A percentile compares a stretch with the other conserved stretches of the same genome.
These are phyloP conservation scores for Polyommatus iphigenia DNA, from an alignment of 2,888 invertebrate genomes.

Conservation along the genomic window DNA sequence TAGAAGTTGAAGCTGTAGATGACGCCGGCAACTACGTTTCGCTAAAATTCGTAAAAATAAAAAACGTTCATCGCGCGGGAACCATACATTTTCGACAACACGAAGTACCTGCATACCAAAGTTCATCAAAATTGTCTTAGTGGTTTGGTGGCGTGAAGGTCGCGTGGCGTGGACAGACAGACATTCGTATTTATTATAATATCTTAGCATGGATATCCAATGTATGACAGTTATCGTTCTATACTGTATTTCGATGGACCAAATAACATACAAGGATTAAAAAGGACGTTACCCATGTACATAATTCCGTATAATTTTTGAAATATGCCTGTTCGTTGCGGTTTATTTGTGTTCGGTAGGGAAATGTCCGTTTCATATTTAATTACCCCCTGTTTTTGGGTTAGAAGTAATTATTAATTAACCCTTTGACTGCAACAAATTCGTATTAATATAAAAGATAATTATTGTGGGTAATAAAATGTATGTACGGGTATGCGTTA, in stretches of 20 bases:
- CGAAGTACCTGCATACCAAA: too few species aligned
- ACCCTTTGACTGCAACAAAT: not conserved
- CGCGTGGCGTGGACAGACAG: too few species aligned
- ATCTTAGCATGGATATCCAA: too few species aligned
- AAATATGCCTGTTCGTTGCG: constrained; percentile 13
- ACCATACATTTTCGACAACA: too few species aligned
- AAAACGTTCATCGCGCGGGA: too few species aligned
- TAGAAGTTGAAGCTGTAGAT: too few species aligned
- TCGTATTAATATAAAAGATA: not conserved
- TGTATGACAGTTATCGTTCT: not conserved
- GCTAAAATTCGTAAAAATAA: too few species aligned
- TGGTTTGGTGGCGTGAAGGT: too few species aligned
- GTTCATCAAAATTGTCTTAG: too few species aligned
- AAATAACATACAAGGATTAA: constrained; percentile 8
- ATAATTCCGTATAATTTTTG: constrained; percentile 22
- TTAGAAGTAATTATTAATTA: not conserved
- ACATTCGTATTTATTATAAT: too few species aligned
- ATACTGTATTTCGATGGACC: not conserved
- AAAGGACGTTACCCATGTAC: constrained; percentile 16
- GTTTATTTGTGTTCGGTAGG: constrained; percentile 15
- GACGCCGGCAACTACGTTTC: too few species aligned
- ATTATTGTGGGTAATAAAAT: not conserved
- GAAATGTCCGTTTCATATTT: constrained; percentile 20
- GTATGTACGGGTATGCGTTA: not conserved
- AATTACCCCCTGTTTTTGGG: not conserved